phyloP scores from a whole-genome alignment of 2,888 invertebrate genomes.

The Andrena praecox region DNA sequence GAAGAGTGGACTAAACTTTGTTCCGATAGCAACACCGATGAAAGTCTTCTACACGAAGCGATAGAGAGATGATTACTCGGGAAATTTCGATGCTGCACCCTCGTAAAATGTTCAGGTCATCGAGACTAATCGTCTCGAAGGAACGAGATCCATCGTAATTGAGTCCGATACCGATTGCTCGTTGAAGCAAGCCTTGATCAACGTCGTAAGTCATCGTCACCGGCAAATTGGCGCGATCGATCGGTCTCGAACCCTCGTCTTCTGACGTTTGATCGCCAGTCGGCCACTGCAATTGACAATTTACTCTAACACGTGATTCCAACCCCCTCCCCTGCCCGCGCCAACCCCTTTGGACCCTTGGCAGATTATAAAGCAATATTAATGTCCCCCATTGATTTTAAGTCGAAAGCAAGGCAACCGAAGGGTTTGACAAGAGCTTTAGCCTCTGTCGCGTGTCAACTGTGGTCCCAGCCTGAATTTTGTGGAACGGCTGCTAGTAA shows the following conservation, averaged over 20 bases:
- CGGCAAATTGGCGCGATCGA: slow-evolving; percentile 66
- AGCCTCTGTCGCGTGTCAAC: slow-evolving; percentile 3
- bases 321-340: background rate
- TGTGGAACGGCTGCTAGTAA: slow-evolving; percentile 2
- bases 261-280: slow-evolving; percentile 47
- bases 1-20: too few species aligned
- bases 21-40: too few species aligned
- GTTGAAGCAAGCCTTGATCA: slow-evolving; percentile 18
- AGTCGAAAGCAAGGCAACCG: slow-evolving; percentile 25
- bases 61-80: background rate
- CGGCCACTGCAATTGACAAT: slow-evolving; percentile 58
- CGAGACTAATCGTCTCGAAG: background rate
- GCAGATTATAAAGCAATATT: slow-evolving; percentile 7
- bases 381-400: slow-evolving; percentile 35
- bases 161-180: slow-evolving; percentile 33
- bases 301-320: slow-evolving; percentile 64
- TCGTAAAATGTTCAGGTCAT: background rate
- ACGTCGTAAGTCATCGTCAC: slow-evolving; percentile 46
- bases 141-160: slow-evolving; percentile 13
- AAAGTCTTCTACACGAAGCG: background rate
- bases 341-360: background rate
- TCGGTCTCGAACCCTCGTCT: slow-evolving; percentile 63
- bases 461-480: background rate
- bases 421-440: background rate
- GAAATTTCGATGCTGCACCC: background rate